Conservation (phyloP, 1,140 invertebrate genomes). For the Fopius arisanus region DNA sequence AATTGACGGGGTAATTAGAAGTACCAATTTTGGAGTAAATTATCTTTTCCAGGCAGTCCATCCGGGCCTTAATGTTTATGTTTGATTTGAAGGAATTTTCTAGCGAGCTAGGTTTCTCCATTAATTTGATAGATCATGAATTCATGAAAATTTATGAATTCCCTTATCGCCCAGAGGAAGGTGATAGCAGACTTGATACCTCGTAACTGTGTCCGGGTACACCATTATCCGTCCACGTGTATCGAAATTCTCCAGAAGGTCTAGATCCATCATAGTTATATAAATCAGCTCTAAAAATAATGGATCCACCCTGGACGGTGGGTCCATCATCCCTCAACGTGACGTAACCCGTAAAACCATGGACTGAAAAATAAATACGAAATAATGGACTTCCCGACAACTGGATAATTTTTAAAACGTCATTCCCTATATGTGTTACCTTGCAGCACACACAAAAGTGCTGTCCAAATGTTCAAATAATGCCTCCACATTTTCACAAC, state of each 20-base stretch:
- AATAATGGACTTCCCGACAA: neutral
- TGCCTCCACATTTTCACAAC: neutral
- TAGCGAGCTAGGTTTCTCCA: too few relatives aligned
- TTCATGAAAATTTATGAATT: neutral
- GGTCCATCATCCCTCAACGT: conserved; percentile 68
- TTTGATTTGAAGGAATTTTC: too few relatives aligned
- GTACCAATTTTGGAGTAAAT: too few relatives aligned
- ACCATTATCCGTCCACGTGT: conserved; percentile 68
- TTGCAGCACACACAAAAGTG: neutral
- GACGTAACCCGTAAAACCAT: conserved; percentile 44
- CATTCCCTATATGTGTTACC: neutral
- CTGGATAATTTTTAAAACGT: neutral
- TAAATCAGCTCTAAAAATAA: conserved; percentile 72
- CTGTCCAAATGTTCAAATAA: neutral
- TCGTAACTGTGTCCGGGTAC: conserved; percentile 61
- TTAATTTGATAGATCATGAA: too few relatives aligned
- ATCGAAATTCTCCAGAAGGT: conserved; percentile 58
- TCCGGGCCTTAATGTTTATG: too few relatives aligned
- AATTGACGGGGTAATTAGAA: too few relatives aligned
- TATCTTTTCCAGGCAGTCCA: too few relatives aligned
- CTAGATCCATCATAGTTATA: conserved; percentile 54
- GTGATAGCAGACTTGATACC: conserved; percentile 50
- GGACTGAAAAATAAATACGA: conserved; percentile 45
- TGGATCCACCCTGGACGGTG: conserved; percentile 70
- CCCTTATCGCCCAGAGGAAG: neutral